phyloP scores from a whole-genome alignment of 2,888 invertebrate genomes.

The Papilio gigon region DNA sequence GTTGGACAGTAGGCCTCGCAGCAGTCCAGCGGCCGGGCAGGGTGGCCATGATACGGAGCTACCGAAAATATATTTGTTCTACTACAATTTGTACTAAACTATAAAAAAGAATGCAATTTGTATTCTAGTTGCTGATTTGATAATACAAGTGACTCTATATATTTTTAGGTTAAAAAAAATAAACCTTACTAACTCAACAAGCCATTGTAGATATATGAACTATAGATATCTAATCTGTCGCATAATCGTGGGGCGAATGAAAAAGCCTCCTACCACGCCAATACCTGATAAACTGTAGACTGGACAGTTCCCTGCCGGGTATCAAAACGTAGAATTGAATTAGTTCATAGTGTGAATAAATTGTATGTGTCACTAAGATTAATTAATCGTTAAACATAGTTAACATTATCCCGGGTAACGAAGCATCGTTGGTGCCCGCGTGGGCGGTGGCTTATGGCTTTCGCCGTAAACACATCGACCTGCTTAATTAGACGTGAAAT shows the following conservation, averaged over 20 bases:
- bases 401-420: constrained; percentile 5
- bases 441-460: constrained; percentile 53
- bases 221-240: no score
- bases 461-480: constrained; percentile 49
- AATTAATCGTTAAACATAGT: not conserved
- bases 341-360: not conserved
- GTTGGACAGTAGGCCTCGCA: constrained; percentile 46
- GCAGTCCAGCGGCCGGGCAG: constrained; percentile 3
- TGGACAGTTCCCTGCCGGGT: no score
- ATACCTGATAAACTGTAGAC: no score
- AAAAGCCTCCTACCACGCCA: no score
- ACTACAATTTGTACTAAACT: not conserved
- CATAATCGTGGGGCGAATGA: no score
- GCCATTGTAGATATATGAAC: no score
- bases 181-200: not conserved
- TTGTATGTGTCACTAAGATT: not conserved
- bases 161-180: not conserved
- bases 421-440: constrained; percentile 32
- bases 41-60: constrained; percentile 13
- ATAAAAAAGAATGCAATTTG: no score
- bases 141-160: not conserved
- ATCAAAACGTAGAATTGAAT: no score
- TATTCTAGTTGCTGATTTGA: no score
- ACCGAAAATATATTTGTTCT: not conserved
- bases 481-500: constrained; percentile 51